Conservation (phyloP, 2,113 vertebrate species). For the Cnemophilus loriae region DNA sequence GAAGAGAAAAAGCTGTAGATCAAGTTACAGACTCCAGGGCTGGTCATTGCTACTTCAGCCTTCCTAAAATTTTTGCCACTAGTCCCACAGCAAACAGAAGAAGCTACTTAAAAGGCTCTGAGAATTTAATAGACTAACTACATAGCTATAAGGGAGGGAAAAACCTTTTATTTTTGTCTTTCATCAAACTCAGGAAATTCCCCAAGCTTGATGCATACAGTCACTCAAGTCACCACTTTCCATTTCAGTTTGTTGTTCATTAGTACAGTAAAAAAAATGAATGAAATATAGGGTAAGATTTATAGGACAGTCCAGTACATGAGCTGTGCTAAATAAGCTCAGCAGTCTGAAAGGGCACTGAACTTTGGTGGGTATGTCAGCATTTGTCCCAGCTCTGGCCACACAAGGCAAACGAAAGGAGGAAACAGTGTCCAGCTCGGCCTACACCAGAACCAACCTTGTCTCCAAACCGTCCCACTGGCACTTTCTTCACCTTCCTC, state of each 20-base stretch:
- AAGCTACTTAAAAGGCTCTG: background rate
- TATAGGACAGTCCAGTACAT: accelerated
- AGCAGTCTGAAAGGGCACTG: background rate
- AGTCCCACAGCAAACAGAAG: background rate
- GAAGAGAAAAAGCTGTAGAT: constrained; percentile 44
- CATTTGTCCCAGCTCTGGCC: background rate
- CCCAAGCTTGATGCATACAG: background rate
- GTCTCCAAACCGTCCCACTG: background rate
- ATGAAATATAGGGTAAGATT: background rate
- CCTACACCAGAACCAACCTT: background rate
- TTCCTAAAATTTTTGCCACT: background rate
- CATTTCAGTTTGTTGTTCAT: background rate
- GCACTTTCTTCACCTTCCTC: background rate
- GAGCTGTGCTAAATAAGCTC: background rate
- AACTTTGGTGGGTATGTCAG: background rate
- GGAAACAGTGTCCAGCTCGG: background rate
- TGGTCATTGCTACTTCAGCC: background rate
- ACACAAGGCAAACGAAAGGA: background rate
- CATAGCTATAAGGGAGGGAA: background rate
- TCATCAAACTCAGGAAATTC: constrained; percentile 7
- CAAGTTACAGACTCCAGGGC: constrained; percentile 30
- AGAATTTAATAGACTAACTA: background rate
- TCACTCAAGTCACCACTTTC: background rate
- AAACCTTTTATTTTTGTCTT: background rate
- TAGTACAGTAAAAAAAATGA: background rate